Conservation (phyloP, 2,888 invertebrate genomes). For the Nemapogon koenigi region DNA sequence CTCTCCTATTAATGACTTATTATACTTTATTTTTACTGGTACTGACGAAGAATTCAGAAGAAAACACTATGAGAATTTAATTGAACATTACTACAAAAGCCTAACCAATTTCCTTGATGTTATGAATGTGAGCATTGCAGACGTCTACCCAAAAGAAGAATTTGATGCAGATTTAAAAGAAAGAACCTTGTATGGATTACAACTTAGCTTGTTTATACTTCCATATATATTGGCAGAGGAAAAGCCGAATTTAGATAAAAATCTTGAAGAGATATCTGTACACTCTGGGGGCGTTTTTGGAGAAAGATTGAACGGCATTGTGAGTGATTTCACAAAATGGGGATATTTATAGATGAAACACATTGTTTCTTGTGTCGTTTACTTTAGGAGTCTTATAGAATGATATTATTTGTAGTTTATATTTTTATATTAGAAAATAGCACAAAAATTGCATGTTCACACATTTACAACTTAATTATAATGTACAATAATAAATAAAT, state of each 20-base stretch:
- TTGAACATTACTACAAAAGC: slow-evolving; percentile 10
- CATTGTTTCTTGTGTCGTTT: too few species aligned
- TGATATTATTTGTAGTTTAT: too few species aligned
- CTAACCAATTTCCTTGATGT: neutral
- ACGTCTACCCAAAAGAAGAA: slow-evolving; percentile 10
- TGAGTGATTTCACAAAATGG: slow-evolving; percentile 12
- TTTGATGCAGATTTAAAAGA: slow-evolving; percentile 11
- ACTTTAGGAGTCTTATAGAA: too few species aligned
- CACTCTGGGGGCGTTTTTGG: slow-evolving; percentile 6
- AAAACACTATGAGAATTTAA: slow-evolving; percentile 7
- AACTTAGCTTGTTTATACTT: slow-evolving; percentile 9
- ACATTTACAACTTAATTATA: too few species aligned
- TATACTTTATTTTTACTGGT: slow-evolving; percentile 13
- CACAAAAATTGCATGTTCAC: too few species aligned
- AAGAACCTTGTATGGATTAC: slow-evolving; percentile 7
- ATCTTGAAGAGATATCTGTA: slow-evolving; percentile 6
- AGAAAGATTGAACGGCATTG: slow-evolving; percentile 11
- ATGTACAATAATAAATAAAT: too few species aligned
- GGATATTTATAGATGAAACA: slow-evolving; percentile 7
- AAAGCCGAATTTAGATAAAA: slow-evolving; percentile 11
- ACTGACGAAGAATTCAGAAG: slow-evolving; percentile 10
- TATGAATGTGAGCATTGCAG: neutral
- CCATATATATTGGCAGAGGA: slow-evolving; percentile 11
- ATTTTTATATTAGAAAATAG: too few species aligned
- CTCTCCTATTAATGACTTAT: slow-evolving; percentile 11